Percentiles rank a stretch among this genome's conserved stretches.
phyloP scores from a whole-genome alignment of 1,140 invertebrate species.

The Pseudobourletiella spinata region DNA sequence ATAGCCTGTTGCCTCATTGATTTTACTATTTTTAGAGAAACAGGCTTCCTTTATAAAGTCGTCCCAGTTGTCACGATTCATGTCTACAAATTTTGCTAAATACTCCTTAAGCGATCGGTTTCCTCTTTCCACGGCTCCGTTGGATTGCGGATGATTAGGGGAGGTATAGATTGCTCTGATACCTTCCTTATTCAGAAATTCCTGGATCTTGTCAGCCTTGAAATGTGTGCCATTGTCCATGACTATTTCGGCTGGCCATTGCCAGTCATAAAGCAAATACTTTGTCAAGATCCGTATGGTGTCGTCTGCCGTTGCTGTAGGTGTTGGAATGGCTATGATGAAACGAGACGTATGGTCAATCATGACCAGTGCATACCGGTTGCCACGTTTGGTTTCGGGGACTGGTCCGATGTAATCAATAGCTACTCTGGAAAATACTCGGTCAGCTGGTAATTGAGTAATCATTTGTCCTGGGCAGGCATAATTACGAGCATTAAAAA shows the following conservation, averaged over 20 bases:
- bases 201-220: neutral
- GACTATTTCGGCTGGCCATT: neutral
- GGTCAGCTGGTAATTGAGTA: no score
- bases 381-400: slow-evolving; percentile 33
- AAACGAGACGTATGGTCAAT: slow-evolving; percentile 39
- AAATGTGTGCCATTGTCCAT: neutral
- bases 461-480: no score
- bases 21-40: no score
- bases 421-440: no score
- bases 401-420: slow-evolving; percentile 39
- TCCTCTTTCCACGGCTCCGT: neutral
- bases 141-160: neutral
- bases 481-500: no score
- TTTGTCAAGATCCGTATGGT: neutral
- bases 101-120: neutral
- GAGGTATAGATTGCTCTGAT: neutral
- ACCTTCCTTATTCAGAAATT: slow-evolving; percentile 34
- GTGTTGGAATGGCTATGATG: slow-evolving; percentile 32
- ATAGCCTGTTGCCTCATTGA: no score
- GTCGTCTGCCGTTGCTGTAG: neutral
- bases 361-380: slow-evolving; percentile 35
- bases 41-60: no score
- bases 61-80: neutral
- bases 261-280: neutral
- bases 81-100: neutral